Base-by-base conservation (phyloP, 2,888 invertebrate genomes). In the Drosophila formosana region DNA sequence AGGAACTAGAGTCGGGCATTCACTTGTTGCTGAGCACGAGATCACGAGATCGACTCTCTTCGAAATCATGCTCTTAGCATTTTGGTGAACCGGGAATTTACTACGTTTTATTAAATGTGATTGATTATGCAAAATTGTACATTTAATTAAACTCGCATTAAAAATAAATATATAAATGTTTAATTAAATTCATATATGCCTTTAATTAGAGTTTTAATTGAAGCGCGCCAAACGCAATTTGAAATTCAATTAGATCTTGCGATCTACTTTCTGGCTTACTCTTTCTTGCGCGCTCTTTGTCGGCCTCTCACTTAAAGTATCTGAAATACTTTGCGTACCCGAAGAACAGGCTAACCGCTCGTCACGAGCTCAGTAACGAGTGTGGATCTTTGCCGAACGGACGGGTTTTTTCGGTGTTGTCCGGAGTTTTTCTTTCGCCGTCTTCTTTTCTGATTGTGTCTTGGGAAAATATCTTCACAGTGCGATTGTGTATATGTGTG, bases 321-420 rank as follows among this genome's bases (percentile, higher is more conserved):
- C 23, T 47, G 32, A 25, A 43, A 47, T 57, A 64, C 47, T 30
- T 49, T 45, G 25, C 13, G 23, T 23, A 9, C 30, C 34, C 37
- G 37, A 37, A n/a, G 43, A 57, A n/a, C 18, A 55, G 23, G 46
- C 30, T 56, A 39, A 39, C 18, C 46, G 61, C 37, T 55, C 26
- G 41, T 26, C 23, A 23, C 37, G 37, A 37, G 61, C 66, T 68
- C 66, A 80, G 78, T 80, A 64, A 46, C 67, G 66, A 72, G 69
- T 70, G 82, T 79, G 78, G 83, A 80, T 80, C 80, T 70, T 72
- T 75, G 62, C 63, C 56, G 69, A 72, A 53, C 78, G 76, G 71
- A 72, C 76, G 82, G 71, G 71, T 81, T 66, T 66, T 78, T 78
- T 70, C 72, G 72, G 72, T 56, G 67, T 56, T 63, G 57, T 66